A percentile compares a stretch with the other conserved stretches of the same genome.
These are phyloP conservation scores for Cactoblastis cactorum DNA, from an alignment of 2,888 invertebrate genomes.

Conservation along the genomic window DNA sequence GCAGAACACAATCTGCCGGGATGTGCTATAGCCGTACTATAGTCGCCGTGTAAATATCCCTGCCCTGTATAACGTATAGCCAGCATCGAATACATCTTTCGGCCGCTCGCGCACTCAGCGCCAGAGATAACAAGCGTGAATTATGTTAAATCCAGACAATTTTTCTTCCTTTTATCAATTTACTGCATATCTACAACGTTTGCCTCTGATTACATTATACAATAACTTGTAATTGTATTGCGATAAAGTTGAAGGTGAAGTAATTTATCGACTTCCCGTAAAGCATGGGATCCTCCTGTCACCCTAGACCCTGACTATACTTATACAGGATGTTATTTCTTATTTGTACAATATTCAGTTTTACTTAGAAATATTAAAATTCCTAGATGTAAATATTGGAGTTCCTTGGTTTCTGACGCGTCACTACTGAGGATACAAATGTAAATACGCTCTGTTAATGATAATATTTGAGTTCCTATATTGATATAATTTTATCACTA, in stretches of 20 bases:
- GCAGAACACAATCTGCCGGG: conserved; percentile 73
- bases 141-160: conserved; percentile 66
- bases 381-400: no score
- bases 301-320: background rate
- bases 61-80: conserved; percentile 9
- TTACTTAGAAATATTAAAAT: no score
- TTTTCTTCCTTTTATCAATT: conserved; percentile 66
- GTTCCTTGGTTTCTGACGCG: no score
- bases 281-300: background rate
- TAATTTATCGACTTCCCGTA: conserved; percentile 6
- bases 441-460: no score
- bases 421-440: no score
- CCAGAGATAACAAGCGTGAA: conserved; percentile 66
- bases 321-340: no score
- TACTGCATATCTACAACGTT: conserved; percentile 59
- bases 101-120: conserved; percentile 57
- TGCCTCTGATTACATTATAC: conserved; percentile 54
- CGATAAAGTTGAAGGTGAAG: conserved; percentile 16
- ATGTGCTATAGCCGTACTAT: conserved; percentile 22
- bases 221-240: conserved; percentile 32
- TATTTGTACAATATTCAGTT: no score
- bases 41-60: conserved; percentile 14
- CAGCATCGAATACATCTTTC: conserved; percentile 21
- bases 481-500: no score
- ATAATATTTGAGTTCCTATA: no score